phyloP scores from a whole-genome alignment of 2,113 vertebrate species.

The Heteronetta atricapilla region DNA sequence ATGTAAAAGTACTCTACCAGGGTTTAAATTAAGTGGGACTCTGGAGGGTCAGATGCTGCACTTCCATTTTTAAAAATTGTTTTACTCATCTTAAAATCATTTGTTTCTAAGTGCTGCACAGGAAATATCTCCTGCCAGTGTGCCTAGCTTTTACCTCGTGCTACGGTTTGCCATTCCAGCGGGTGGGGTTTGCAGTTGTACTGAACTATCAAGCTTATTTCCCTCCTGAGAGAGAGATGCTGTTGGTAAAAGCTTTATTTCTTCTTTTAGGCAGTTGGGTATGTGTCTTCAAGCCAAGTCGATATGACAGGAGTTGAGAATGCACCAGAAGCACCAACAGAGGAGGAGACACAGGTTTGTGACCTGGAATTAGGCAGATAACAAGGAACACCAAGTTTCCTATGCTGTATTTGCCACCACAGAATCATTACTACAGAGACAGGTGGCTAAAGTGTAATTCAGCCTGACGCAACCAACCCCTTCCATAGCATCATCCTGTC shows the following conservation, averaged over 20 bases:
- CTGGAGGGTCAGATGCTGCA: background rate
- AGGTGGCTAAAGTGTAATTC: background rate
- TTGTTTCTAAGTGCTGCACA: background rate
- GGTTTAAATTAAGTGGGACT: background rate
- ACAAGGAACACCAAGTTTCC: background rate
- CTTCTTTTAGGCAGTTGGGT: constrained; percentile 72
- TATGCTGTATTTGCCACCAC: background rate
- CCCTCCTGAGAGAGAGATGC: background rate
- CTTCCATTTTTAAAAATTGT: background rate
- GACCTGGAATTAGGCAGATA: background rate
- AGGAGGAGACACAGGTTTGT: constrained; percentile 82
- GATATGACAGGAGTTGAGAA: constrained; percentile 58
- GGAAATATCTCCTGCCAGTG: background rate
- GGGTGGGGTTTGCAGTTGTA: background rate
- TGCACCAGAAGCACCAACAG: constrained; percentile 69
- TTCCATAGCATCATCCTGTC: background rate
- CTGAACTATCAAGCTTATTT: background rate
- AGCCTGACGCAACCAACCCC: rapidly evolving
- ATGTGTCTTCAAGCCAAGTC: constrained; percentile 67
- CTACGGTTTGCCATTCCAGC: background rate
- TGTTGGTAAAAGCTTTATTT: background rate
- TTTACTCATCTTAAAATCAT: background rate
- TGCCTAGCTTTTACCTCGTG: background rate
- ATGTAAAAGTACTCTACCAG: background rate
- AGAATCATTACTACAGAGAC: background rate